Conservation (phyloP, 2,888 invertebrate genomes). For the Euzetes globulus region DNA sequence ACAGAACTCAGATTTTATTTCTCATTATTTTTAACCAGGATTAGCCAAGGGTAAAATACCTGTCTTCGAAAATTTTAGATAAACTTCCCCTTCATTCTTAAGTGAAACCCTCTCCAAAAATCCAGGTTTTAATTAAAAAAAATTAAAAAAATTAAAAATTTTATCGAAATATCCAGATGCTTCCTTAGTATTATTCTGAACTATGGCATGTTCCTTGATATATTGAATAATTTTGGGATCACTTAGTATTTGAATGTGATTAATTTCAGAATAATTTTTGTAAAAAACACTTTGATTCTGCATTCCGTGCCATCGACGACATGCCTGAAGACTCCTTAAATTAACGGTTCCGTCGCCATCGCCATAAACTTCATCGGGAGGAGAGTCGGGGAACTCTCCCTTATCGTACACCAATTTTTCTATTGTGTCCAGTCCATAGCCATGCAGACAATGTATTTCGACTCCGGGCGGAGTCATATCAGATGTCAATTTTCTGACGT, state of each 20-base stretch:
- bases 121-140: no score
- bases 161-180: no score
- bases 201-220: not conserved
- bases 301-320: constrained; percentile 62
- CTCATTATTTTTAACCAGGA: no score
- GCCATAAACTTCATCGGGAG: constrained; percentile 62
- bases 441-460: constrained; percentile 60
- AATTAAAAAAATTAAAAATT: no score
- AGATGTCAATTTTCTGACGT: constrained; percentile 61
- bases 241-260: constrained; percentile 70
- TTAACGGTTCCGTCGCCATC: constrained; percentile 98
- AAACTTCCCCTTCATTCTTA: no score
- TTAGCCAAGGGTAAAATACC: no score
- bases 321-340: constrained; percentile 72
- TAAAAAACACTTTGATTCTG: constrained; percentile 61
- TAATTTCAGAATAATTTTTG: constrained; percentile 56
- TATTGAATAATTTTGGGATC: constrained; percentile 37
- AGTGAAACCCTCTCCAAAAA: no score
- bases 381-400: constrained; percentile 61
- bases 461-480: constrained; percentile 74
- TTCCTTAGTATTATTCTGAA: no score
- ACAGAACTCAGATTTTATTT: no score
- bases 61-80: no score
- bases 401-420: constrained; percentile 41
- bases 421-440: constrained; percentile 46